Evolutionary conservation across 2,797 vertebrate genomes (phyloP).

Genomic region (Luscinia luscinia): DNA sequence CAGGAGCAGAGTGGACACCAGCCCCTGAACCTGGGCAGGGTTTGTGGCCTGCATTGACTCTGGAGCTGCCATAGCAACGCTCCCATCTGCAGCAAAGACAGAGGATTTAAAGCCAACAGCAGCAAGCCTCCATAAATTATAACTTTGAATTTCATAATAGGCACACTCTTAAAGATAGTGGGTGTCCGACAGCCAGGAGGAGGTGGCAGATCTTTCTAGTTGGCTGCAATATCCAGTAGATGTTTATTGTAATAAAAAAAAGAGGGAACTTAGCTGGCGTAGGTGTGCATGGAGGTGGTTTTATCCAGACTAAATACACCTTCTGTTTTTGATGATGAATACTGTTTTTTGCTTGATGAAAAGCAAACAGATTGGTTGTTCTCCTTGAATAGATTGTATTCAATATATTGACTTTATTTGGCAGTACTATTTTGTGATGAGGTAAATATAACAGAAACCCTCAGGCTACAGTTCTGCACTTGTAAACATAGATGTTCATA

Average conservation of each 20-base stretch:
- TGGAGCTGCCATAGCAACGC: constrained; percentile 41
- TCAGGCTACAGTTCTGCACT: neutral
- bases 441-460: neutral
- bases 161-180: neutral
- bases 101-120: neutral
- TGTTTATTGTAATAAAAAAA: neutral
- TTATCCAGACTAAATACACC: neutral
- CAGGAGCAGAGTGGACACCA: neutral
- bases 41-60: neutral
- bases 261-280: neutral
- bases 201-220: neutral
- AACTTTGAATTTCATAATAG: neutral
- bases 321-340: neutral
- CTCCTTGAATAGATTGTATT: neutral
- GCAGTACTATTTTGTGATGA: neutral
- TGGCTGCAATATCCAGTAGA: neutral
- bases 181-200: neutral
- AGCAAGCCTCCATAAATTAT: neutral
- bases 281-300: neutral
- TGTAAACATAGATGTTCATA: neutral
- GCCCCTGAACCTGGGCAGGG: neutral
- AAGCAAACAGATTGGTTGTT: neutral
- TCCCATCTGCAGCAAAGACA: neutral
- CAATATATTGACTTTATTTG: neutral
- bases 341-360: neutral